phyloP scores from a whole-genome alignment of 2,797 vertebrate species.

The Phyllotis vaccarum region DNA sequence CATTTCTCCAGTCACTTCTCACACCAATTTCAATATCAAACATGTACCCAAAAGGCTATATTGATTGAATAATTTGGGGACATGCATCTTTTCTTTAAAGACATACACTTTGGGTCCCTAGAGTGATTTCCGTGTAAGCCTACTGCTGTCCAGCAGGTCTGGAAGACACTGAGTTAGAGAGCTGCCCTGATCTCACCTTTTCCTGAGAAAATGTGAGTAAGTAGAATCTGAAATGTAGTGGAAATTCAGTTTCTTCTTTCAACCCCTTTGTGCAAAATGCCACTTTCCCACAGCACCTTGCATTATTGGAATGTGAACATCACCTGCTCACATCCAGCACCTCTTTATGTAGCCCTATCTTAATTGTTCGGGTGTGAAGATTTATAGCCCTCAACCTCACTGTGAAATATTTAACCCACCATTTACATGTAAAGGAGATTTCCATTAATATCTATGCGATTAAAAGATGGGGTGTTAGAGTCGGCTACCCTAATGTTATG shows the following conservation, averaged over 20 bases:
- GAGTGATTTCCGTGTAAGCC: background rate
- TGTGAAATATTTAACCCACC: background rate
- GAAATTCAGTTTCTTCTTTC: background rate
- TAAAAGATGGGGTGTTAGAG: background rate
- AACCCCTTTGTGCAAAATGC: fast-evolving
- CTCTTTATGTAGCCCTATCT: background rate
- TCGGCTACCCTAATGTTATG: background rate
- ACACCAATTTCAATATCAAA: background rate
- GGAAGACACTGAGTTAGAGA: background rate
- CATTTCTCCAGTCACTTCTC: background rate
- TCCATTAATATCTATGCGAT: background rate
- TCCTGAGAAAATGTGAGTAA: background rate
- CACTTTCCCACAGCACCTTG: fast-evolving
- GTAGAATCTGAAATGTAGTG: too few relatives aligned
- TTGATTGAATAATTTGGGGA: background rate
- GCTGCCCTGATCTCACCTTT: background rate
- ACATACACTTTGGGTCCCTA: too few relatives aligned
- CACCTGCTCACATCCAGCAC: background rate
- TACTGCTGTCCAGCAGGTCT: background rate
- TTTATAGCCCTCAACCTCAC: fast-evolving
- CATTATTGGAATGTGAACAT: too few relatives aligned
- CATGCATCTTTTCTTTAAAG: background rate
- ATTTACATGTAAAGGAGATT: background rate
- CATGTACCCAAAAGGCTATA: background rate
- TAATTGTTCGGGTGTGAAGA: fast-evolving